These are phyloP conservation scores for Littorina saxatilis DNA, from an alignment of 1,140 invertebrate genomes.

Conservation along the genomic window DNA sequence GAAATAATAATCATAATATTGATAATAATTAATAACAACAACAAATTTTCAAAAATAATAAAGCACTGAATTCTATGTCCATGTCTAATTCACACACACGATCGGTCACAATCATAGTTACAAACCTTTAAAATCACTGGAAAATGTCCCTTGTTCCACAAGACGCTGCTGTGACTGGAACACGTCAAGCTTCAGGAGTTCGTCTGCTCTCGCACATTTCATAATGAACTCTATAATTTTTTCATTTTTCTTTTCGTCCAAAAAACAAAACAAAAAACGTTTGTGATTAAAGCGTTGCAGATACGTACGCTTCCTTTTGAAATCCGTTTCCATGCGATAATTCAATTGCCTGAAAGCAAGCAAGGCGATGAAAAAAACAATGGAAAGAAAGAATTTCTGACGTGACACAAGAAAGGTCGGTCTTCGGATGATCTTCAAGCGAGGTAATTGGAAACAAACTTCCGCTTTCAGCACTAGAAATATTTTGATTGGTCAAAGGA, in stretches of 20 bases:
- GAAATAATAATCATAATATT: neutral
- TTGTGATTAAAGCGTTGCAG: no score
- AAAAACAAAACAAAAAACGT: no score
- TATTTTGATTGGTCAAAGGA: neutral
- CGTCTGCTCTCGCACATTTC: neutral
- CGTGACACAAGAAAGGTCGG: conserved; percentile 13
- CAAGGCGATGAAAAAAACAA: no score
- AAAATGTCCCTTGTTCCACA: no score
- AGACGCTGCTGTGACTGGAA: no score
- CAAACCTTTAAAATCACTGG: no score
- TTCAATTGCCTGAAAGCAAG: no score
- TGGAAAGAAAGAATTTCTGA: neutral
- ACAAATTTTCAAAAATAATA: conserved; percentile 18
- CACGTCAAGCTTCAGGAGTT: no score
- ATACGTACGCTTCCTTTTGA: no score
- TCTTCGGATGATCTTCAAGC: neutral
- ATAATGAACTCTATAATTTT: neutral
- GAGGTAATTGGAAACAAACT: neutral
- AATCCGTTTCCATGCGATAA: no score
- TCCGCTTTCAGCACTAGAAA: neutral
- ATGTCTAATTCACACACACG: conserved; percentile 28
- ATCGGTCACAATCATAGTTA: neutral
- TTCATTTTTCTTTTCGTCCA: no score
- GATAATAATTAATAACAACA: conserved; percentile 2
- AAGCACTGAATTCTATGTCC: conserved; percentile 7